These are phyloP conservation scores for Antheraea mylitta DNA, from an alignment of 1,140 invertebrate genomes.

Conservation along the genomic window DNA sequence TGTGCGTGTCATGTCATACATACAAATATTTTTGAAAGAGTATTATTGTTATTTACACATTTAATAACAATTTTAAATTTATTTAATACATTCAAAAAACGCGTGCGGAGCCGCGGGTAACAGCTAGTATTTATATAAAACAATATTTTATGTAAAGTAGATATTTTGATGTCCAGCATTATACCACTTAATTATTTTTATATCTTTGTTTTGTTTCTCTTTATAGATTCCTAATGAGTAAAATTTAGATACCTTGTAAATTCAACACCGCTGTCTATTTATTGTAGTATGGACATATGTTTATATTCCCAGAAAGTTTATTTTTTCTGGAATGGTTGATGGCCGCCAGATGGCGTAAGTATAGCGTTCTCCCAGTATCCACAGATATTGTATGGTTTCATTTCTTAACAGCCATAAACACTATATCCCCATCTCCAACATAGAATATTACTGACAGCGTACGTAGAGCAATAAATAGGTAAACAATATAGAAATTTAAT, in stretches of 20 bases:
- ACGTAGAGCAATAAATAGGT: conserved; percentile 37
- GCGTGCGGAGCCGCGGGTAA: no score
- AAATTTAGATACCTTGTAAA: conserved; percentile 10
- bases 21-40: no score
- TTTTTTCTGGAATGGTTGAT: conserved; percentile 69
- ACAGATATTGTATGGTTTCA: conserved; percentile 45
- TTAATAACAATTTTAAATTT: no score
- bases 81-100: no score
- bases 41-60: no score
- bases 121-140: no score
- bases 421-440: conserved; percentile 52
- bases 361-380: conserved; percentile 47
- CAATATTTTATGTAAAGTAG: neutral
- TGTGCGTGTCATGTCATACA: no score
- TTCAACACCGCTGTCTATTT: conserved; percentile 49
- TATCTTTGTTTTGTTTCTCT: conserved; percentile 1
- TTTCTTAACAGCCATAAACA: conserved; percentile 63
- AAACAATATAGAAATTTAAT: conserved; percentile 26
- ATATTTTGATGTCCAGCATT: neutral
- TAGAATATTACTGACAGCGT: conserved; percentile 60
- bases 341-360: conserved; percentile 66
- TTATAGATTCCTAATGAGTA: neutral
- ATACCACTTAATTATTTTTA: neutral
- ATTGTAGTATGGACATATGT: conserved; percentile 53
- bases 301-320: conserved; percentile 70